Percentiles rank a stretch among this genome's conserved stretches.
phyloP scores from a whole-genome alignment of 2,113 vertebrate genomes.

The Antechinus flavipes region DNA sequence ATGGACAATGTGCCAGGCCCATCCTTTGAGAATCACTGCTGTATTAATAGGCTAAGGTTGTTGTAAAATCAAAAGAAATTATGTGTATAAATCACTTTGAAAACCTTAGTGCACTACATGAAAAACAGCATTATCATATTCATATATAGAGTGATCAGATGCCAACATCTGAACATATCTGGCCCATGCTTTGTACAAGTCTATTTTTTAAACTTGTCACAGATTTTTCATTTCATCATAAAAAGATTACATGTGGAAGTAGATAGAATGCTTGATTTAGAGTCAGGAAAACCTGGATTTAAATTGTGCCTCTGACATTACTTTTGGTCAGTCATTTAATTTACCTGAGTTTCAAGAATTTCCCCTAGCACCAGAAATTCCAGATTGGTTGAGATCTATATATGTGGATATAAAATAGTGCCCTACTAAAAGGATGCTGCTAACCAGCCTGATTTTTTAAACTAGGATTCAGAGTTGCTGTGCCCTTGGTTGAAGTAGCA shows the following conservation, averaged over 20 bases:
- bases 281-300: neutral
- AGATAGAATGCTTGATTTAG: neutral
- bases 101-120: no score
- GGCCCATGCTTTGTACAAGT: neutral
- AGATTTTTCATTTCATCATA: neutral
- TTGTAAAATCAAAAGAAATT: no score
- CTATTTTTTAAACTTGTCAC: neutral
- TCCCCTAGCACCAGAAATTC: neutral
- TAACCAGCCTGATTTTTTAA: neutral
- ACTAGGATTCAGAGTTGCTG: neutral
- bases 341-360: neutral
- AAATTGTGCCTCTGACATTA: neutral
- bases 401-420: neutral
- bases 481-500: neutral
- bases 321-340: neutral
- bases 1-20: no score
- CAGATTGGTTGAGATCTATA: neutral
- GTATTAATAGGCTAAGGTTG: no score
- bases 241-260: neutral
- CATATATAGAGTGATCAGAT: no score
- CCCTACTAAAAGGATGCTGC: neutral
- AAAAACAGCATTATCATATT: no score
- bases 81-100: no score
- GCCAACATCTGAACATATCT: neutral
- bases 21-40: no score